Evolutionary conservation across 2,113 vertebrate genomes (phyloP), one percentile per base, ranked within the genome.

Genomic region (Hyla sarda): DNA sequence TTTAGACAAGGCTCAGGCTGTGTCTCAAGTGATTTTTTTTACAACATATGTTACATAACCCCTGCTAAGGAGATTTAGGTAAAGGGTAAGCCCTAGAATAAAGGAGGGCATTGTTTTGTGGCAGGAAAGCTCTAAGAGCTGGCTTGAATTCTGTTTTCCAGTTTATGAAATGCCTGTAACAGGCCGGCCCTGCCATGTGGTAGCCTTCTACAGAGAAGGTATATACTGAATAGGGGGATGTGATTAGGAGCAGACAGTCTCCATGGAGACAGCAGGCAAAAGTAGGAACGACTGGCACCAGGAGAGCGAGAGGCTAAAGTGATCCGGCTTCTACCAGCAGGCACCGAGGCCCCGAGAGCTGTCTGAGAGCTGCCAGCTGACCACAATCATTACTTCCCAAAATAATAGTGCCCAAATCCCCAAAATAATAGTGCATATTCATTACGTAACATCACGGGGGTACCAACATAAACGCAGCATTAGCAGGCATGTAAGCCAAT

Each of bases 81-180:
- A 74, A 73, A 73, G 77, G 77, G 77, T 60, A 73, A 81, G 85
- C 67, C 12, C 19, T 2, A 17, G 67, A 32, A 86, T 81, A 60
- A 86, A 86, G n/a, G 76, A 60, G 67, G 23, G 34, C 32, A 86
- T 86, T 86, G 84, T 82, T 73, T 60, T 72, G 71, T 17, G 32
- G 50, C 77, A 81, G 65, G 37, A 86, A 80, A 80, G 75, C 48
- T 41, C 52, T 45, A 56, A 30, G 67, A 32, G 23, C 52, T 62
- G 50, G 67, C 50, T 74, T 82, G 8, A 62, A 58, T 82, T 86
- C 77, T 62, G 65, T 73, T 86, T 79, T 67, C 34, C 41, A 81
- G 52, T 81, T 81, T 56, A 73, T 81, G 85, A 87, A 87, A 86
- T 81, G 77, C 65, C 65, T 81, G 77, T 16, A 86, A 74, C 50